These are phyloP conservation scores for Gila orcuttii DNA, from an alignment of 2,113 vertebrate species.

Conservation along the genomic window DNA sequence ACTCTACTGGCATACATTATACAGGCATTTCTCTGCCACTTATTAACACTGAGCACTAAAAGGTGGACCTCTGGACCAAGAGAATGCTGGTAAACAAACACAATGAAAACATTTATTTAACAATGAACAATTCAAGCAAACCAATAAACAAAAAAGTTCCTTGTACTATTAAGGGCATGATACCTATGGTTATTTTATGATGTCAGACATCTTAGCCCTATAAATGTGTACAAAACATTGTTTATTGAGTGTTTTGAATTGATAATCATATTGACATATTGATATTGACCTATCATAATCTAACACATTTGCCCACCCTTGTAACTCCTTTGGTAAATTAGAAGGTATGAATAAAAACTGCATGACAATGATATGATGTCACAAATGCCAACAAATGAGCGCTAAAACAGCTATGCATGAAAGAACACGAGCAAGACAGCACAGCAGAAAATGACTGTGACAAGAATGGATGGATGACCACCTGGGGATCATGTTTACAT, in stretches of 20 bases:
- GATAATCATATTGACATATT: not conserved
- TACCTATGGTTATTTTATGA: not conserved
- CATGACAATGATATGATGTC: not conserved
- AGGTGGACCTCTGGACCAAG: slow-evolving; percentile 16
- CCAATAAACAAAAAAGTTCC: not conserved
- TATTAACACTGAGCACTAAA: slow-evolving; percentile 33
- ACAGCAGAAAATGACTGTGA: slow-evolving; percentile 22
- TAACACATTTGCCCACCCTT: not conserved
- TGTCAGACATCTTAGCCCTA: not conserved
- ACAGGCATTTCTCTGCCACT: slow-evolving; percentile 14
- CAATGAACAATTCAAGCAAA: not conserved
- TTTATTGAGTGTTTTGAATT: not conserved
- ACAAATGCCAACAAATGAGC: not conserved
- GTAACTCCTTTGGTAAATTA: not conserved
- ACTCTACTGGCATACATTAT: not conserved
- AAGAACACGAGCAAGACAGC: not conserved
- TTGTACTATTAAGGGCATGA: not conserved
- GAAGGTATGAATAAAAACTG: not conserved
- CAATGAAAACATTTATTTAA: not conserved
- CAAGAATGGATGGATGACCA: slow-evolving; percentile 2
- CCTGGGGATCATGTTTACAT: slow-evolving; percentile 32
- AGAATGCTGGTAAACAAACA: not conserved
- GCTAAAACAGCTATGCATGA: not conserved
- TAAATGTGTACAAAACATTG: not conserved
- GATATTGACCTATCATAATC: not conserved